These are phyloP conservation scores for Lordiphosa collinella DNA, from an alignment of 1,140 invertebrate genomes.

Conservation along the genomic window DNA sequence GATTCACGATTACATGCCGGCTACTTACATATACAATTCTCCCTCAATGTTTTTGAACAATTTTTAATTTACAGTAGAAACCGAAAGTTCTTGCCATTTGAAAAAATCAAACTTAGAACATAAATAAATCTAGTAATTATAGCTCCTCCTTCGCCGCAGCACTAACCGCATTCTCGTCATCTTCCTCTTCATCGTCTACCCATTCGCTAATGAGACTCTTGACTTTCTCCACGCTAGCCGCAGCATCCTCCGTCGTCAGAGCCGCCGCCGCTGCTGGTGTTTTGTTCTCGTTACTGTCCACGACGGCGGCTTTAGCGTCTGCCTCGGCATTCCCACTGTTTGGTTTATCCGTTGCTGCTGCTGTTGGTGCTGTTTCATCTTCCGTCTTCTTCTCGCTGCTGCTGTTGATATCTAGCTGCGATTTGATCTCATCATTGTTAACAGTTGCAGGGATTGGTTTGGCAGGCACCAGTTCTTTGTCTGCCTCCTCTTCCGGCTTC, in stretches of 20 bases:
- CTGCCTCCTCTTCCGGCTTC: conserved; percentile 5
- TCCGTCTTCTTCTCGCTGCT: conserved; percentile 11
- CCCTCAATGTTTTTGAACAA: conserved; percentile 31
- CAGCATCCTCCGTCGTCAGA: conserved; percentile 1
- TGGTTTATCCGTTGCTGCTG: conserved; percentile 21
- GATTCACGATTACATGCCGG: conserved; percentile 1
- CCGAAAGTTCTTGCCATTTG: conserved; percentile 42
- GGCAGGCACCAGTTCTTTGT: conserved; percentile 7
- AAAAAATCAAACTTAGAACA: conserved; percentile 62
- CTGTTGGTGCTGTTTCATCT: background rate
- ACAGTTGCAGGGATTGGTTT: conserved; percentile 18
- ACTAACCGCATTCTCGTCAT: conserved; percentile 66
- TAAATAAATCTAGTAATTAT: conserved; percentile 77
- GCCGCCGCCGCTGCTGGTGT: background rate
- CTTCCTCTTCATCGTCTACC: conserved; percentile 69
- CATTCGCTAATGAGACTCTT: conserved; percentile 78
- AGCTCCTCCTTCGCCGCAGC: conserved; percentile 63
- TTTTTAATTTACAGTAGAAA: conserved; percentile 69
- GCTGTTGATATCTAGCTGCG: conserved; percentile 3
- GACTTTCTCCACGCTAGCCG: conserved; percentile 36
- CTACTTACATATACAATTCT: conserved; percentile 16
- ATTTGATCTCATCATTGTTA: conserved; percentile 7
- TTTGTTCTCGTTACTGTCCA: background rate
- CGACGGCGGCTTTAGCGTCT: background rate
- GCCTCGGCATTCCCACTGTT: conserved; percentile 18